Conservation (phyloP, 2,113 vertebrate genomes). For the Notothenia coriiceps region DNA sequence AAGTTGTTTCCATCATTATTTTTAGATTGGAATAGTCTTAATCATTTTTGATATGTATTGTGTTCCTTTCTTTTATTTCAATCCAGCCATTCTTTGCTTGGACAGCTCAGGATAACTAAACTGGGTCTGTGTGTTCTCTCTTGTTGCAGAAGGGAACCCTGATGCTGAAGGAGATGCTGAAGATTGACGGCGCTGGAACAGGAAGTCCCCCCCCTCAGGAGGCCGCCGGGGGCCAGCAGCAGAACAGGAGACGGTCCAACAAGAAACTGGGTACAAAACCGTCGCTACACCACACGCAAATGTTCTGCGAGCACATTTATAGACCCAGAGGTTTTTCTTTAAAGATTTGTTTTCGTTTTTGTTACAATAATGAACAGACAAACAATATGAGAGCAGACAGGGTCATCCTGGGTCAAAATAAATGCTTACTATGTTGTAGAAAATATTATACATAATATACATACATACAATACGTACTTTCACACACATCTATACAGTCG, state of each 20-base stretch:
- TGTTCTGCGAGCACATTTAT: no score
- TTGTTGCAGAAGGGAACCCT: slow-evolving; percentile 91
- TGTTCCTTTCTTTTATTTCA: neutral
- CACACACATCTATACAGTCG: no score
- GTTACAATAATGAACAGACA: no score
- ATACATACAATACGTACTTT: no score
- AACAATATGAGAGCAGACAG: no score
- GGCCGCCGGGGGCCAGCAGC: slow-evolving; percentile 72
- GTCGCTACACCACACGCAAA: neutral
- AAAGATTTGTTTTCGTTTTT: no score
- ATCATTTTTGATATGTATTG: neutral
- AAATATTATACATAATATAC: no score
- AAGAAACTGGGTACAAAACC: slow-evolving; percentile 90
- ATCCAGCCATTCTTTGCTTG: no score
- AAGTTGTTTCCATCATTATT: neutral
- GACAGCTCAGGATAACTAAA: neutral
- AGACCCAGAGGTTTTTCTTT: no score
- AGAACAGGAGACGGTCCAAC: slow-evolving; percentile 84
- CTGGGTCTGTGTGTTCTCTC: neutral
- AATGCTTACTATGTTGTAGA: no score
- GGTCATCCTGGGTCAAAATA: no score
- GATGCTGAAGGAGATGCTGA: slow-evolving; percentile 98
- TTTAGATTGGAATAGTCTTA: neutral
- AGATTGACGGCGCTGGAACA: slow-evolving; percentile 90
- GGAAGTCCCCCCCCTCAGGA: slow-evolving; percentile 77